Evolutionary conservation across 2,888 invertebrate species (phyloP), one percentile per base, ranked within the genome.

Genomic region (Scelioninae gen. 1): DNA sequence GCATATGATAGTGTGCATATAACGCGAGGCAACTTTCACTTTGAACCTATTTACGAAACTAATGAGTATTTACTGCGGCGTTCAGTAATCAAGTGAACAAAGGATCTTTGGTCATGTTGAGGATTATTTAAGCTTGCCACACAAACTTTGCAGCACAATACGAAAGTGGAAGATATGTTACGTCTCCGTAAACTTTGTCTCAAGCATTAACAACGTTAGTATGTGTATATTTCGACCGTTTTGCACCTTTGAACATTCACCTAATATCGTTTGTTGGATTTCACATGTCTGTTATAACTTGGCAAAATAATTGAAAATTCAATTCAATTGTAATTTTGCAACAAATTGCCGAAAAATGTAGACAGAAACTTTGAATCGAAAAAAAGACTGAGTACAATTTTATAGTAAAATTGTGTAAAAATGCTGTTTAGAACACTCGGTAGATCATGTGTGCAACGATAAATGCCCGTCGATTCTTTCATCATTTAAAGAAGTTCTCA

Each of bases 71-170:
- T 87, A 84, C 86, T 84, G 84, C 80, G 86, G 87, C 86, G 84
- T 88, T 88, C 87, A 85, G 87, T 90, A 91, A 89, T 88, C 88
- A 89, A 88, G 85, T 81, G 87, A 88, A 90, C 89, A 91, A 90
- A 89, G 90, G 88, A 87, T 87, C 85, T 86, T 84, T 87, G 88
- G 88, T 88, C 88, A 88, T 86, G 88, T 87, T 82, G 85, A 85
- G 86, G 85, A 88, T 87, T 85, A 84, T 85, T 85, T 83, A 82
- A 86, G 81, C 78, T 69, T 58, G 71, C 49, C 60, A 66, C 53
- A 29, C 29, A 74, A 81, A 76, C 68, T 68, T 34, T 62, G 62
- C 15, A 5, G 51, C 56, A 43, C 51, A 55, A 38, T 45, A 66
- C 62, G 13, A 60, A 53, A 80, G 43, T 45, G 66, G 23, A 68